Evolutionary conservation across 2,113 vertebrate species (phyloP), one percentile per base, ranked within the genome.

Genomic region (Aldabrachelys gigantea): DNA sequence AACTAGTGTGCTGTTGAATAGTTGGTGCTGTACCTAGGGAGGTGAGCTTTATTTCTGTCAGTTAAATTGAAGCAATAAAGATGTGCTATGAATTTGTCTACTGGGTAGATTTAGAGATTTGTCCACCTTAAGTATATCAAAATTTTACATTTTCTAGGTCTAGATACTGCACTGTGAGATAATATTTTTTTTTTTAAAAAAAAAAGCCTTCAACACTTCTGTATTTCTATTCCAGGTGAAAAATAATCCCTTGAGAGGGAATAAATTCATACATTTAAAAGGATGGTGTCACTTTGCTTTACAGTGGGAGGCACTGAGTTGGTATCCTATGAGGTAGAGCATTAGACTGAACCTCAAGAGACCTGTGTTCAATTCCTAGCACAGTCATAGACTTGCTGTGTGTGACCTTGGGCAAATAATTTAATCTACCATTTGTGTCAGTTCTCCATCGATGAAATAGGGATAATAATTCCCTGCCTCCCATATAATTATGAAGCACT

Each of bases 1-100:
- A 47, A 13, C 75, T 78, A 6, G 50, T 4, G 0, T 0, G 0
- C 82, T 3, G 41, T 80, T 6, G 85, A 41, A 8, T 89, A 38
- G 35, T 19, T 2, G 2, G 35, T 72, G 1, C n/a, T 21, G 1
- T 82, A 59, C 7, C 27, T 83, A 59, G 38, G 27, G n/a, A 59
- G 25, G 6, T 27, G 24, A 47, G 22, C 12, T 29, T 59, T 59
- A 41, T 31, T 57, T 59, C 38, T 84, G 13, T 41, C 6, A 1
- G 75, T 87, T 54, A 72, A 81, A 35, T 6, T 75, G 47, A 57
- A 92, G 38, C 8, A 76, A 19, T 6, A 59, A 85, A 19, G 21
- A n/a, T 2, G 0, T 31, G 89, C 22, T 52, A 53, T 0, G 0
- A 38, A 69, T 31, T 3, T 2, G 22, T 25, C 13, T 87, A 47